Evolutionary conservation across 2,113 vertebrate species (phyloP), one percentile per base, ranked within the genome.

Genomic region (Thomomys bottae): DNA sequence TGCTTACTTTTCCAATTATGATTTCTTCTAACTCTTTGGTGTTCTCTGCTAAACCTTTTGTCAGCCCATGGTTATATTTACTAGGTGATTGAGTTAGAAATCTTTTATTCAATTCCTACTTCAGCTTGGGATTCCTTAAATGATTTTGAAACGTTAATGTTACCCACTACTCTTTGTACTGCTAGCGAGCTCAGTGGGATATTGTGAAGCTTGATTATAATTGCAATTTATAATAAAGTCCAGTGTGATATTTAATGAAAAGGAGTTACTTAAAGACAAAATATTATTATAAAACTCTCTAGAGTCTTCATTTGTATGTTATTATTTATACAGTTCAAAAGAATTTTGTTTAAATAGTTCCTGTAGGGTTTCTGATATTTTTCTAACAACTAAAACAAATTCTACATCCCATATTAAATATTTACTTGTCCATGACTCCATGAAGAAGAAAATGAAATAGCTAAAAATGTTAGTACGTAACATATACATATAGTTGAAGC

Each of bases 201-300:
- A 6, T 93, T 94, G 45, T 89, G 54, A 94, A 95, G n/a, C 45
- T 94, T 93, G 61, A 93, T 94, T 94, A 67, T 95, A 95, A 96
- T 94, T 94, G 85, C 72, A 45, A 93, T 88, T 92, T 90, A 79
- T 80, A 95, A 92, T 84, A 76, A 87, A 90, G 18, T 84, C 84
- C 59, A 92, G 20, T 77, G 84, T 92, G 83, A 90, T 92, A 86
- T 84, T 83, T 90, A 45, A 93, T 86, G 86, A 90, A 80, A 93
- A 96, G 49, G 28, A 61, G 75, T 76, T 94, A 40, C 70, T 77
- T 42, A 87, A 8, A 88, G 40, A 87, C 5, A 91, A 95, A 87
- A 80, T 87, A 67, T 79, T 89, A 68, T 84, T 92, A 54, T 76
- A 88, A 77, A 86, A 77, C 42, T 73, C 70, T 90, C 88, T 57